Conservation (phyloP, 2,797 vertebrate species). For the Molossus alvarezi region DNA sequence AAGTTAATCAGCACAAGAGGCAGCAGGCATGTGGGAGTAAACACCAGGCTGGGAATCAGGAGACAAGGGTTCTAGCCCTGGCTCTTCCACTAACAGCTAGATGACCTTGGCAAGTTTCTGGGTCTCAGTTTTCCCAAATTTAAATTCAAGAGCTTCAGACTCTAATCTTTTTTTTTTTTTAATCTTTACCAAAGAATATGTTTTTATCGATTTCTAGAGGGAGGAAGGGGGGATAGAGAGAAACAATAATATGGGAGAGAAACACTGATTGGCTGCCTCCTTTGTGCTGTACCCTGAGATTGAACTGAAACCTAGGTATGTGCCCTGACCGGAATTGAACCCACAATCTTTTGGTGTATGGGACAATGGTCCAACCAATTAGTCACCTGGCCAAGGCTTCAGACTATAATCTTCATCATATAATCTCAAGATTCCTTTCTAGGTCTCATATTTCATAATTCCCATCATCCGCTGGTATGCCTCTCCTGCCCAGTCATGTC, state of each 20-base stretch:
- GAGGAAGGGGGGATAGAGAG: not conserved
- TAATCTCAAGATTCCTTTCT: not conserved
- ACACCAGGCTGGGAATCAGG: not conserved
- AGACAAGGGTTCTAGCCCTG: not conserved
- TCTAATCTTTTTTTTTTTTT: not conserved
- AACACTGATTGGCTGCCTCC: not conserved
- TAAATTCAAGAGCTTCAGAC: constrained; percentile 10
- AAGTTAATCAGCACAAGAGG: not conserved
- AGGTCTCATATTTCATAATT: not conserved
- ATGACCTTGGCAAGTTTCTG: not conserved
- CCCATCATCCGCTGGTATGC: not conserved
- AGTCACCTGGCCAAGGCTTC: not conserved
- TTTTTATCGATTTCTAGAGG: not conserved
- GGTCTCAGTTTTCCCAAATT: constrained; percentile 5
- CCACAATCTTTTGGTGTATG: not conserved
- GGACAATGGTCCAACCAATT: not conserved
- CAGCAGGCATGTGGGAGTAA: not conserved
- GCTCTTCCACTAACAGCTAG: not conserved
- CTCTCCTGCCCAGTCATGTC: not conserved
- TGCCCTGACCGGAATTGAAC: too few species aligned
- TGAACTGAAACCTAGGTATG: not conserved
- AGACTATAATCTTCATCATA: not conserved
- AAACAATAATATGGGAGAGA: not conserved
- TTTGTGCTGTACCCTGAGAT: not conserved
- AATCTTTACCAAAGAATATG: not conserved